These are phyloP conservation scores for Rhingia rostrata DNA, from an alignment of 2,888 invertebrate genomes.

Conservation along the genomic window DNA sequence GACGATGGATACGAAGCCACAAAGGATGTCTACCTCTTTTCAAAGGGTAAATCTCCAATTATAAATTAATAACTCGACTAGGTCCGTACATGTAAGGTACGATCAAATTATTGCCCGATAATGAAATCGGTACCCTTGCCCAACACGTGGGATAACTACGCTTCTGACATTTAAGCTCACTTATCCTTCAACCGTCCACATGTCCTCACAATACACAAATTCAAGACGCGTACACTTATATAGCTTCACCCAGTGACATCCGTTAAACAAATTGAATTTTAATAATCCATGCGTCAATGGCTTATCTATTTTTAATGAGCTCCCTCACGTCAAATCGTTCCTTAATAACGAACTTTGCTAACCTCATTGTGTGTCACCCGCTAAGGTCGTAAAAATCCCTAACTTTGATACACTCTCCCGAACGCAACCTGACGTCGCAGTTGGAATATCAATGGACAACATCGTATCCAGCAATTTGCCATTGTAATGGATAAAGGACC, in stretches of 20 bases:
- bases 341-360: conserved; percentile 35
- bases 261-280: conserved; percentile 64
- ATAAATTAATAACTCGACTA: too few species aligned
- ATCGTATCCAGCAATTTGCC: not conserved
- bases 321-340: conserved; percentile 27
- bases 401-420: conserved; percentile 6
- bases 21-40: too few species aligned
- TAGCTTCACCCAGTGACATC: not conserved
- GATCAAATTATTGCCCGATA: too few species aligned
- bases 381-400: conserved; percentile 42
- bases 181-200: not conserved
- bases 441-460: conserved; percentile 56
- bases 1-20: too few species aligned
- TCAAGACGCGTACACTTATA: not conserved
- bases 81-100: too few species aligned
- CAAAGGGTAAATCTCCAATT: too few species aligned
- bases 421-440: conserved; percentile 7
- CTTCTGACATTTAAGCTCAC: not conserved
- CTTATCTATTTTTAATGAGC: conserved; percentile 61
- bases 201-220: not conserved
- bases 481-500: conserved; percentile 33
- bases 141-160: too few species aligned
- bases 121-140: too few species aligned
- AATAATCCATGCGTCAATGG: conserved; percentile 65
- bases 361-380: conserved; percentile 37